Evolutionary conservation across 2,797 vertebrate genomes (phyloP), one percentile per base, ranked within the genome.

Genomic region (Parotocinclus haroldoi): DNA sequence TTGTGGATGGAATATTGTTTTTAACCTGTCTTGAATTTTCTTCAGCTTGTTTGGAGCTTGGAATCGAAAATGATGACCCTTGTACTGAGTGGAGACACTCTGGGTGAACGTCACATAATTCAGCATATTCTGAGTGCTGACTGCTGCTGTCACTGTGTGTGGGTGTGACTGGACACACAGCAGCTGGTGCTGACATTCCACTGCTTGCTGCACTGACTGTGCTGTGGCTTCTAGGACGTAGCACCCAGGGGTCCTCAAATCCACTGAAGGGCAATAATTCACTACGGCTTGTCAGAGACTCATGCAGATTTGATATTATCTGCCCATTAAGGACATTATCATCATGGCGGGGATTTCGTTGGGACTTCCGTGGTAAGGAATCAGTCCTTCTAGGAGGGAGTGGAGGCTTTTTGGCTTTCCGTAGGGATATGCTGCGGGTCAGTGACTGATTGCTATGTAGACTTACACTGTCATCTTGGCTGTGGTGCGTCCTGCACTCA

Each of bases 351-450:
- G 69, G 0, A 58, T 80, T 82, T 46, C 68, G 84, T 5, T 89
- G 91, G 5, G 88, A 82, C 11, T 87, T 61, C 48, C 91, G 89
- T 66, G 86, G 86, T 60, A 99, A 88, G 0, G 96, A 99, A 76
- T 97, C 95, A 0, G 88, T 94, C 68, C 96, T 92, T 4, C 88
- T 73, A 0, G 97, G 96, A 0, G 94, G 96, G 8, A 88, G 85
- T 1, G 97, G 97, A 0, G 96, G 94, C 6, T 89, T 92, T 85
- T 93, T 97, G 0, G 92, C 84, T 81, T 96, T 99, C 68, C 91
- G 92, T 45, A 99, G 82, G 50, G 93, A 96, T 79, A 99, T 92
- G 75, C 87, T 96, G 61, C 89, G 90, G 0, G 76, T 81, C 46
- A 93, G 79, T 18, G 85, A 86, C 68, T 83, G 90, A 64, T 92